A percentile compares a stretch with the other conserved stretches of the same genome.
Evolutionary conservation across 2,113 vertebrate species (phyloP).

Genomic region (Dromaius novaehollandiae): DNA sequence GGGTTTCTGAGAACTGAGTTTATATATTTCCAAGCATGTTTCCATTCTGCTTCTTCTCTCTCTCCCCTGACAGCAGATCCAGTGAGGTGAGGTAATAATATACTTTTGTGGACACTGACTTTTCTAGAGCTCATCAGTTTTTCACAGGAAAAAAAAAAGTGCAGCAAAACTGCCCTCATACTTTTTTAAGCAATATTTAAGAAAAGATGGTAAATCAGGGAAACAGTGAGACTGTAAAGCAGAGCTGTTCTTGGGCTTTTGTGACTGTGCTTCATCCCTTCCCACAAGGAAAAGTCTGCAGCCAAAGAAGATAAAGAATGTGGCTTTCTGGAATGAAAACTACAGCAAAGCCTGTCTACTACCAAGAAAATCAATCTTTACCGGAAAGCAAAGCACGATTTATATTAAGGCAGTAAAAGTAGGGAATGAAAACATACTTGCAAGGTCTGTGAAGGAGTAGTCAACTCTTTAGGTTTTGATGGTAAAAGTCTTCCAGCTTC

Average conservation of each 20-base stretch:
- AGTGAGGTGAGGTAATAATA: background rate
- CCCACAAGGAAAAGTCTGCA: background rate
- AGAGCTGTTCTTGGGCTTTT: background rate
- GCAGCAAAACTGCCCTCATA: background rate
- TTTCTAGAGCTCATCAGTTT: background rate
- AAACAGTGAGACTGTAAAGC: background rate
- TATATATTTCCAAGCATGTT: background rate
- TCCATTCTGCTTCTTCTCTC: background rate
- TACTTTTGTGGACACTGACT: background rate
- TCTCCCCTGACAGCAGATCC: background rate
- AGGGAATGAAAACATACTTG: background rate
- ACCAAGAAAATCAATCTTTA: background rate
- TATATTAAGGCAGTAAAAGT: background rate
- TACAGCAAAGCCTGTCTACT: background rate
- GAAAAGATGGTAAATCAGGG: background rate
- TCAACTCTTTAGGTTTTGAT: background rate
- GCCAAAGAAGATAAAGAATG: background rate
- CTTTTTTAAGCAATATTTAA: background rate
- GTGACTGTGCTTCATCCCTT: background rate
- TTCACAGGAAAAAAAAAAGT: background rate
- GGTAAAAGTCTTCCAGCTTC: background rate
- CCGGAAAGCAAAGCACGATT: background rate
- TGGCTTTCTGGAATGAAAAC: background rate
- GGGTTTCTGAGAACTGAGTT: background rate
- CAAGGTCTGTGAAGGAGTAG: background rate